Evolutionary conservation across 2,797 vertebrate species (phyloP), one percentile per base, ranked within the genome.

Genomic region (Molossus alvarezi): DNA sequence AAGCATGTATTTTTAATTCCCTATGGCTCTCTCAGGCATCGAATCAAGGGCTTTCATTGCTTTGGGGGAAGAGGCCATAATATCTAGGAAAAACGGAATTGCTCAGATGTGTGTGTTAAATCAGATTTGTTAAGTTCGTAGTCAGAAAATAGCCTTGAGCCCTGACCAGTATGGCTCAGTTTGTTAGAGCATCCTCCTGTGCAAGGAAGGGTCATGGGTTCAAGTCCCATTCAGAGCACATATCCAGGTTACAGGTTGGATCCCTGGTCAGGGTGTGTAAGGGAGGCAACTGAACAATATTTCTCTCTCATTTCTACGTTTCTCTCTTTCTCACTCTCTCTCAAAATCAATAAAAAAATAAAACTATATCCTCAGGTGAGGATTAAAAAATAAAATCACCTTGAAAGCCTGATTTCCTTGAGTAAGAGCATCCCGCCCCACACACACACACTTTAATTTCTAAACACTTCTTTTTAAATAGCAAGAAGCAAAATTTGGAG

Each of bases 1-100:
- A 96, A 71, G 33, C 58, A 48, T 76, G 69, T 79, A 88, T 87
- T 92, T 95, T 97, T 84, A 96, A 95, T 89, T 87, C 89, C 75
- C 67, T 60, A 5, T 84, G 23, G 33, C 29, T 96, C n/a, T 89
- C 79, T 94, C 69, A 83, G 65, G 71, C 69, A 91, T 20, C 90
- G 51, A 88, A 90, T 92, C 72, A 77, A 65, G 6, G 23, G 4
- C 27, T 94, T 95, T 67, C 23, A 57, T 53, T 84, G 53, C 80
- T 91, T 88, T 80, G 13, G 18, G 37, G n/a, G 29, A 85, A 71
- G 58, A 88, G 65, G 9, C 27, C 15, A 12, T 84, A 77, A 91
- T 41, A 79, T 23, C 57, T 60, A 77, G 29, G 73, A 85, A 90
- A 93, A 88, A 64, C 53, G 10, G 67, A 79, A 86, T 51, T 79